Evolutionary conservation across 2,797 vertebrate species (phyloP), one percentile per base, ranked within the genome.

Genomic region (Buphagus erythrorhynchus): DNA sequence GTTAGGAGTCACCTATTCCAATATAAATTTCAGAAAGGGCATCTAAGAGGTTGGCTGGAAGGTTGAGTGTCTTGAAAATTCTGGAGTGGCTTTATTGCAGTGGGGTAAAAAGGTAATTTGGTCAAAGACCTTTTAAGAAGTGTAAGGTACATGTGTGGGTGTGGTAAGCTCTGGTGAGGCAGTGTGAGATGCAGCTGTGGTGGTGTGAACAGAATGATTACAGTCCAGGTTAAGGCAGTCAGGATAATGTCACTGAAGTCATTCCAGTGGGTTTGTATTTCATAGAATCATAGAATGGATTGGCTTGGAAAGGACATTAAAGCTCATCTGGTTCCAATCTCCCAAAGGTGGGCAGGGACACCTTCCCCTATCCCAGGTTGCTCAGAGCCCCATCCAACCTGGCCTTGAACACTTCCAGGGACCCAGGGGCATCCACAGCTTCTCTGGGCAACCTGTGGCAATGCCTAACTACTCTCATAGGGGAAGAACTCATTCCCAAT

Each of bases 351-450:
- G 38, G 8, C 24, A 67, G 38, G 38, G 18, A 5, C 22, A 33
- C 8, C 8, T 38, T 52, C 3, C n/a, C 7, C n/a, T 2, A 5
- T 10, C 8, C 12, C 22, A 24, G 12, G 3, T 13, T 38, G 18
- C 38, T 52, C 54, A 51, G 16, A 59, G 38, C 8, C 10, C 29
- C 28, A 36, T 16, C 45, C 62, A 59, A 1, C 45, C n/a, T 51
- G 18, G n/a, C n/a, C 43, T 75, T 19, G 28, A 11, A 16, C 45
- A 28, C 2, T 75, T 67, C 26, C n/a, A 75, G 45, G n/a, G 26
- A 28, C 13, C 13, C 35, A 58, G 18, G 12, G 7, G 7, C 16
- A 45, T 16, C 54, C 33, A 33, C 33, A 33, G 0, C 16, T 45
- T 61, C 38, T 52, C 82, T 67, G 54, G n/a, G 16, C 22, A 76